phyloP scores from a whole-genome alignment of 2,113 vertebrate genomes.

The Phalacrocorax carbo region DNA sequence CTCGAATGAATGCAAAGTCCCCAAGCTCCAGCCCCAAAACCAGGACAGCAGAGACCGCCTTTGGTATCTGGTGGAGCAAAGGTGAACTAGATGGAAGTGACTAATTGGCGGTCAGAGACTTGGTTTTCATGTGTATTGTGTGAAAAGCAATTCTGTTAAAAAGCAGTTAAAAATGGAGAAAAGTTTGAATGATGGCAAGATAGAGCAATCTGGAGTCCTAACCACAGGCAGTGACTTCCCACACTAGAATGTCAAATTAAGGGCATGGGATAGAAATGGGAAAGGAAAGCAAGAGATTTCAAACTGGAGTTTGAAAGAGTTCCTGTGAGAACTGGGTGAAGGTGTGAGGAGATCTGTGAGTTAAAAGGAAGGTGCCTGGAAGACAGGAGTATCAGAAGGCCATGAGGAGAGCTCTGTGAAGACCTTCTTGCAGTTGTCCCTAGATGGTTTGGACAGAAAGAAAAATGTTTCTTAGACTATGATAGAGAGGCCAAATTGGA shows the following conservation, averaged over 20 bases:
- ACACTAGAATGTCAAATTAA: neutral
- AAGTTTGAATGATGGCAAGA: neutral
- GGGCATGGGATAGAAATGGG: neutral
- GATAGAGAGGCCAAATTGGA: neutral
- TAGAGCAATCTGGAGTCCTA: neutral
- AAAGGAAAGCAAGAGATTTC: neutral
- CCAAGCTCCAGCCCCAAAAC: neutral
- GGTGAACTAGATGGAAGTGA: neutral
- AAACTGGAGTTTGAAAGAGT: neutral
- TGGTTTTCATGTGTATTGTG: neutral
- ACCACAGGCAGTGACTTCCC: neutral
- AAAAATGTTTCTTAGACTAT: neutral
- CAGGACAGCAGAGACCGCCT: neutral
- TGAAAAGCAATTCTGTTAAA: neutral
- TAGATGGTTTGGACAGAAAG: neutral
- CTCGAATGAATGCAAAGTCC: neutral
- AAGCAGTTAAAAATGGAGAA: neutral
- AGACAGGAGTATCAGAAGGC: neutral
- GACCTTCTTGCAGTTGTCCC: neutral
- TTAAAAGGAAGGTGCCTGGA: neutral
- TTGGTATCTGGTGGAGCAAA: neutral
- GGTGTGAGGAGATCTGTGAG: neutral
- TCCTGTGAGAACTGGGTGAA: neutral
- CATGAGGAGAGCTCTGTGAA: neutral
- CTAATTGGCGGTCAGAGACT: neutral